Evolutionary conservation across 2,888 invertebrate genomes (phyloP).

Genomic region (Leptura quadrifasciata): DNA sequence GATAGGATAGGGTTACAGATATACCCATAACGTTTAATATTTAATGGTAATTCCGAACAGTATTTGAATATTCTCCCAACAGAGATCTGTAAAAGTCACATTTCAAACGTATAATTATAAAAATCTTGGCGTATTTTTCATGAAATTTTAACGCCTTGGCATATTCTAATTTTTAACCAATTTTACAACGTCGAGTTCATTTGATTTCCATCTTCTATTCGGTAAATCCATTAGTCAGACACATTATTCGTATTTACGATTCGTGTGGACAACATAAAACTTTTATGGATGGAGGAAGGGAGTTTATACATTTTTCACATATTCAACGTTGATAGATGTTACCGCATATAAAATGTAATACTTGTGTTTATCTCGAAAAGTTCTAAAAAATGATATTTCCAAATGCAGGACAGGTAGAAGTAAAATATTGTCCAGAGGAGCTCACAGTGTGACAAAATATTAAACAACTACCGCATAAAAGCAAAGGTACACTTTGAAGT

Average conservation of each 20-base stretch:
- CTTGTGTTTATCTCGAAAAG: constrained; percentile 13
- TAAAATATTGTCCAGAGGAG: not conserved
- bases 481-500: too few relatives aligned
- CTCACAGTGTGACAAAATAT: too few relatives aligned
- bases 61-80: not conserved
- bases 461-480: too few relatives aligned
- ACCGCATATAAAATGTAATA: constrained; percentile 9
- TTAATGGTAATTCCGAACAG: not conserved
- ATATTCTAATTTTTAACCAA: not conserved
- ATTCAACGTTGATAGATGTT: constrained; percentile 28
- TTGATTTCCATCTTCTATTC: constrained; percentile 1
- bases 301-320: constrained; percentile 3
- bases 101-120: not conserved
- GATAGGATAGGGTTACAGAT: too few relatives aligned
- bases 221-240: constrained; percentile 10
- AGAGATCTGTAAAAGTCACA: not conserved
- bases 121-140: not conserved
- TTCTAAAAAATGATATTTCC: not conserved
- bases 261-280: constrained; percentile 17
- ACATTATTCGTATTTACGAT: constrained; percentile 24
- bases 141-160: not conserved
- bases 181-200: not conserved
- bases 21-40: too few relatives aligned
- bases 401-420: not conserved
- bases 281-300: constrained; percentile 9